Percentiles rank a stretch among this genome's conserved stretches.
phyloP scores from a whole-genome alignment of 2,113 vertebrate genomes.

The Misgurnus anguillicaudatus region DNA sequence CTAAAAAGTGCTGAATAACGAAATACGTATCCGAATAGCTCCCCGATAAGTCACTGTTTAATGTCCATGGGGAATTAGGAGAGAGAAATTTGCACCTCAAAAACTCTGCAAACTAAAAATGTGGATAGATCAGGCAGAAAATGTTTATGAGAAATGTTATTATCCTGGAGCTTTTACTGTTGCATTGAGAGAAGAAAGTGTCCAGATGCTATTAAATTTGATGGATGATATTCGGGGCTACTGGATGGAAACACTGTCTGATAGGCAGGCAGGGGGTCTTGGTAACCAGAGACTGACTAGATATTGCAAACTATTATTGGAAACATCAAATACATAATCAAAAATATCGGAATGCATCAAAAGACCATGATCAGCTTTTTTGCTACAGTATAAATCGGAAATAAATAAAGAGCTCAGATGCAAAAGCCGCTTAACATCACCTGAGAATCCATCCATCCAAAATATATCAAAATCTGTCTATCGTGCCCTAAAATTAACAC shows the following conservation, averaged over 20 bases:
- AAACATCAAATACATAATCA: not conserved
- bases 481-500: not conserved
- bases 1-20: slow-evolving; percentile 13
- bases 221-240: slow-evolving; percentile 5
- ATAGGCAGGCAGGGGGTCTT: not conserved
- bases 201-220: not conserved
- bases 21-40: slow-evolving; percentile 1
- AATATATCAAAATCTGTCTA: not conserved
- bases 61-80: not conserved
- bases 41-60: slow-evolving; percentile 2
- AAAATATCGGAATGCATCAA: not conserved
- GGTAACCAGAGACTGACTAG: not conserved
- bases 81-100: not conserved
- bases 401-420: too few relatives aligned
- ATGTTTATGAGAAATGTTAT: slow-evolving; percentile 12
- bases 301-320: slow-evolving; percentile 7
- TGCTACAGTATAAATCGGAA: too few relatives aligned
- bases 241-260: not conserved
- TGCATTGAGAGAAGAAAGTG: slow-evolving; percentile 2
- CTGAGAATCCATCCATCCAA: too few relatives aligned
- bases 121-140: not conserved
- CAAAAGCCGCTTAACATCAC: too few relatives aligned
- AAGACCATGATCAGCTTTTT: not conserved
- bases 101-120: not conserved
- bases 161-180: not conserved